phyloP scores from a whole-genome alignment of 1,140 invertebrate genomes.

The Nasonia longicornis region DNA sequence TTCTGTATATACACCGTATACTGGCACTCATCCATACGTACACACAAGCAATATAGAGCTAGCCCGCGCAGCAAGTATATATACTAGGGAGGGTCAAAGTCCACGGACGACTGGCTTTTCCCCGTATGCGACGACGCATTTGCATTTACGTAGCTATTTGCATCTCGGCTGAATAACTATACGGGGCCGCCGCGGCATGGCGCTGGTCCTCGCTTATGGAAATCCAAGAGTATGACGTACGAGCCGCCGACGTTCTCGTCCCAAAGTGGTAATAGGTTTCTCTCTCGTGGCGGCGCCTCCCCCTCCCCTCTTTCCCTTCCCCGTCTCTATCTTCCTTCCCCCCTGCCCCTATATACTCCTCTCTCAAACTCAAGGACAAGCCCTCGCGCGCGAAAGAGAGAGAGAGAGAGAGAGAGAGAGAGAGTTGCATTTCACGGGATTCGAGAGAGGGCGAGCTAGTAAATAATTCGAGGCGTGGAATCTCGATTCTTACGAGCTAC shows the following conservation, averaged over 20 bases:
- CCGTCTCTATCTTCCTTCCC: background rate
- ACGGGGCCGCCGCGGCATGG: background rate
- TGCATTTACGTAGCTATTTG: constrained; percentile 46
- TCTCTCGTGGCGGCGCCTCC: background rate
- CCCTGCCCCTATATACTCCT: background rate
- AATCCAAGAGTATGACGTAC: constrained; percentile 44
- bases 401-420: too few relatives aligned
- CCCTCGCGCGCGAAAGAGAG: too few relatives aligned
- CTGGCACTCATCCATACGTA: background rate
- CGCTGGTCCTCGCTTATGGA: constrained; percentile 36
- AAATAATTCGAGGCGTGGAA: constrained; percentile 1
- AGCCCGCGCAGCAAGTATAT: background rate
- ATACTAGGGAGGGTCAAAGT: background rate
- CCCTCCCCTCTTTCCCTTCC: background rate
- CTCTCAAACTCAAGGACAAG: constrained; percentile 22
- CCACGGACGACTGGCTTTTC: constrained; percentile 11
- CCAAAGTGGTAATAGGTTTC: constrained; percentile 13
- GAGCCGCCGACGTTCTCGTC: background rate
- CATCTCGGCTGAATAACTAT: constrained; percentile 34
- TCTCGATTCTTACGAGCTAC: constrained; percentile 3
- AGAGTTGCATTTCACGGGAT: constrained; percentile 15
- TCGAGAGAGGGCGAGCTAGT: background rate
- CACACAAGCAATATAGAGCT: background rate
- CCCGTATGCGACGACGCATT: constrained; percentile 17
- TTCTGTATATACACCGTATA: background rate